Percentiles rank a stretch among this genome's conserved stretches.
phyloP scores from a whole-genome alignment of 2,797 vertebrate species.

The Psittacula derbiana region DNA sequence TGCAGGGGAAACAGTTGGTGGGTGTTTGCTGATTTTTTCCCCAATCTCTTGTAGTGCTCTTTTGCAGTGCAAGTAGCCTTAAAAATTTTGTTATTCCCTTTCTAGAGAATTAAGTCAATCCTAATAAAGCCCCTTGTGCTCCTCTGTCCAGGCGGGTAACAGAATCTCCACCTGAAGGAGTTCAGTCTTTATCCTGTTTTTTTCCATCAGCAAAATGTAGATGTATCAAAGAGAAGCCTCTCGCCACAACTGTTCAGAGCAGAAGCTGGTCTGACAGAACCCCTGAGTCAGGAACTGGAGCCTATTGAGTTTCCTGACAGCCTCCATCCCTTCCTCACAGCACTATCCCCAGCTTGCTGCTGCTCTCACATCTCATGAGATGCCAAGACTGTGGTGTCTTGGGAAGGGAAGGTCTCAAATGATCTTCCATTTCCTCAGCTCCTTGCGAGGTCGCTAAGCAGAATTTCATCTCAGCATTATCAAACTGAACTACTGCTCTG shows the following conservation, averaged over 20 bases:
- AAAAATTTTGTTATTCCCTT: not conserved
- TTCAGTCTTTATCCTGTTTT: not conserved
- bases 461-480: constrained; percentile 22
- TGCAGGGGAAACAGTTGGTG: not conserved
- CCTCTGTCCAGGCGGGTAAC: not conserved
- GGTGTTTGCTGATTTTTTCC: not conserved
- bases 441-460: not conserved
- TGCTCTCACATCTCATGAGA: not conserved
- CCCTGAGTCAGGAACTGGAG: not conserved
- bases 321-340: not conserved
- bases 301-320: not conserved
- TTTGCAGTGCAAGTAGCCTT: not conserved
- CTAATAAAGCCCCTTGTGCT: not conserved
- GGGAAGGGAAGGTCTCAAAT: not conserved
- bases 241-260: not conserved
- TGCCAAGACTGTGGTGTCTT: not conserved
- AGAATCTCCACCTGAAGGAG: not conserved
- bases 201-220: not conserved
- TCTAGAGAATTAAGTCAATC: not conserved
- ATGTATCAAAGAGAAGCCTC: not conserved
- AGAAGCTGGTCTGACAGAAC: not conserved
- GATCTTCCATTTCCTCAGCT: not conserved
- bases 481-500: not conserved
- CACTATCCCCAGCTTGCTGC: not conserved
- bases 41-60: not conserved